Conservation (phyloP, 2,797 vertebrate genomes). For the Chlorospingus semifuscus region DNA sequence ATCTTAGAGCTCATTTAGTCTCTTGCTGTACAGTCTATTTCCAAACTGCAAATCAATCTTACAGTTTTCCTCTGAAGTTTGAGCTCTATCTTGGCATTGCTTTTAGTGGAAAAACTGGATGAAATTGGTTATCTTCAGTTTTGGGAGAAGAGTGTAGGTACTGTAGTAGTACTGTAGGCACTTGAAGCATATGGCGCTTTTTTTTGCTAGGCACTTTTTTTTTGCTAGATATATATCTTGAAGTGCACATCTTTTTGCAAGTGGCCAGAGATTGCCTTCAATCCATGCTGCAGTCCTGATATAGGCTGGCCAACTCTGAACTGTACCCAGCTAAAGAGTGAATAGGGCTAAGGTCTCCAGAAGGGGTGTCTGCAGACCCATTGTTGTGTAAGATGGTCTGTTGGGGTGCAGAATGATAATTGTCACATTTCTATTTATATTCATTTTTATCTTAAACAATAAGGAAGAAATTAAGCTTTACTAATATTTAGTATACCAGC, state of each 20-base stretch:
- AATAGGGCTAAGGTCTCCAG: neutral
- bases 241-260: neutral
- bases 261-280: neutral
- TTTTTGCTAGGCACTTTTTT: neutral
- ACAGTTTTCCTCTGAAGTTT: neutral
- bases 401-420: neutral
- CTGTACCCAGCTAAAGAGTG: neutral
- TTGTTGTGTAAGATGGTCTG: rapidly evolving
- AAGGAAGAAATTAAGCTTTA: neutral
- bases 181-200: neutral
- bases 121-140: neutral
- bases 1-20: constrained; percentile 18
- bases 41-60: constrained; percentile 36
- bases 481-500: neutral
- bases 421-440: neutral
- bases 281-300: neutral
- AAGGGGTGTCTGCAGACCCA: no score
- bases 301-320: neutral
- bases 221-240: neutral
- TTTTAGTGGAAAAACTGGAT: neutral
- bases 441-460: neutral
- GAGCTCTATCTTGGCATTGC: neutral
- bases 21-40: constrained; percentile 13
- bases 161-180: neutral
- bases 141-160: neutral